Conservation (phyloP, 2,113 vertebrate species). For the Lampris incognitus region DNA sequence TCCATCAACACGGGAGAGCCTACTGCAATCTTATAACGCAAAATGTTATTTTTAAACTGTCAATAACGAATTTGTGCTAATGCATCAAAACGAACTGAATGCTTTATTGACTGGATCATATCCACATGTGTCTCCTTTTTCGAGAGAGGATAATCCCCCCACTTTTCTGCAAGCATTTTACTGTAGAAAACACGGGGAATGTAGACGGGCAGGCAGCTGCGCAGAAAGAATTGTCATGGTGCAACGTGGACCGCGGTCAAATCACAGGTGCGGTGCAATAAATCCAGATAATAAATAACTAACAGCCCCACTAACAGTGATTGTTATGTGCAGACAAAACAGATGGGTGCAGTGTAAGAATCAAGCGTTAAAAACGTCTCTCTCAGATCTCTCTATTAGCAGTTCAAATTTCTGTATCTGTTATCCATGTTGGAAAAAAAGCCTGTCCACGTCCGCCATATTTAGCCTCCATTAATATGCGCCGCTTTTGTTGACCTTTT, state of each 20-base stretch:
- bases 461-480: conserved; percentile 11
- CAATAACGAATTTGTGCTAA: conserved; percentile 48
- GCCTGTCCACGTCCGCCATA: not conserved
- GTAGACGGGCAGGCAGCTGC: conserved; percentile 5
- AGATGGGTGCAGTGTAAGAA: too few species aligned
- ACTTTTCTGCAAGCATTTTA: conserved; percentile 1
- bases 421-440: too few species aligned
- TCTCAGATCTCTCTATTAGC: too few species aligned
- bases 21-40: conserved; percentile 29
- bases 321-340: too few species aligned
- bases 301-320: too few species aligned
- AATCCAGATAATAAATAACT: too few species aligned
- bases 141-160: not conserved
- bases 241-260: too few species aligned
- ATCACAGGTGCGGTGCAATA: too few species aligned
- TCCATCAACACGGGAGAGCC: not conserved
- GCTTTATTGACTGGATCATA: conserved; percentile 17
- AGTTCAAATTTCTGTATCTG: too few species aligned
- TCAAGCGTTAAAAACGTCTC: too few species aligned
- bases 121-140: not conserved
- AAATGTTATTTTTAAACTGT: conserved; percentile 56
- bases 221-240: not conserved
- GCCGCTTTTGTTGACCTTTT: conserved; percentile 40
- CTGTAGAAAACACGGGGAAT: not conserved
- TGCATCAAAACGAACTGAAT: conserved; percentile 32